Percentiles rank a stretch among this genome's conserved stretches.
Conservation (phyloP, 2,888 invertebrate genomes). For the Caenorhabditis afra region DNA sequence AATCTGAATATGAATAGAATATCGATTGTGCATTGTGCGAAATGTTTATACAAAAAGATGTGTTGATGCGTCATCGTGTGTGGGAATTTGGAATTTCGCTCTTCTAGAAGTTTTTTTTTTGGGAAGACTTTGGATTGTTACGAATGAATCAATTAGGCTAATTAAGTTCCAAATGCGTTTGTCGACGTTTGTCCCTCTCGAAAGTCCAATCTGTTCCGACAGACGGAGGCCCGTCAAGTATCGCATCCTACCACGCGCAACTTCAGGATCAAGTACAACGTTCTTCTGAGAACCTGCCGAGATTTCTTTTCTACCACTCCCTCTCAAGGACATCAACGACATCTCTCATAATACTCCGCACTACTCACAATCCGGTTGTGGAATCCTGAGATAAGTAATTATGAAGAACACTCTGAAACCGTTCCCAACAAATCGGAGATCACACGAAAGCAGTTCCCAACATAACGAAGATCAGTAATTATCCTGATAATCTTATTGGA, state of each 20-base stretch:
- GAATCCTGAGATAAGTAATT: constrained; percentile 27
- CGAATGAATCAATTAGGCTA: constrained; percentile 2
- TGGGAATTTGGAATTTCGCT: background rate
- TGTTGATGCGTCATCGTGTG: no score
- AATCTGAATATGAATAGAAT: no score
- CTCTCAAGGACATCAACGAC: constrained; percentile 25
- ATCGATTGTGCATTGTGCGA: no score
- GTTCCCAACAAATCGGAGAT: background rate
- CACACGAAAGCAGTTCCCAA: background rate
- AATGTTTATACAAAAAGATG: no score
- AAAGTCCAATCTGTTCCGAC: constrained; percentile 8
- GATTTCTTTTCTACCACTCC: constrained; percentile 5
- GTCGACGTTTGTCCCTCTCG: background rate
- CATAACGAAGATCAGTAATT: constrained; percentile 1
- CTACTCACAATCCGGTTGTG: constrained; percentile 13
- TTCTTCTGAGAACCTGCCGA: constrained; percentile 27
- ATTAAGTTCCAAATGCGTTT: constrained; percentile 12
- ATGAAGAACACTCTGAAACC: constrained; percentile 2
- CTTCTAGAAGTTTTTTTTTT: background rate
- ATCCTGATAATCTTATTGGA: background rate
- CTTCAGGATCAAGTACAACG: constrained; percentile 27
- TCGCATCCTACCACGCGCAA: constrained; percentile 2
- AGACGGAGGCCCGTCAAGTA: constrained; percentile 15
- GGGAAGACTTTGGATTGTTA: background rate
- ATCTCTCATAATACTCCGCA: constrained; percentile 18